These are phyloP conservation scores for Crotalus viridis DNA, from an alignment of 2,113 vertebrate species.

Conservation along the genomic window DNA sequence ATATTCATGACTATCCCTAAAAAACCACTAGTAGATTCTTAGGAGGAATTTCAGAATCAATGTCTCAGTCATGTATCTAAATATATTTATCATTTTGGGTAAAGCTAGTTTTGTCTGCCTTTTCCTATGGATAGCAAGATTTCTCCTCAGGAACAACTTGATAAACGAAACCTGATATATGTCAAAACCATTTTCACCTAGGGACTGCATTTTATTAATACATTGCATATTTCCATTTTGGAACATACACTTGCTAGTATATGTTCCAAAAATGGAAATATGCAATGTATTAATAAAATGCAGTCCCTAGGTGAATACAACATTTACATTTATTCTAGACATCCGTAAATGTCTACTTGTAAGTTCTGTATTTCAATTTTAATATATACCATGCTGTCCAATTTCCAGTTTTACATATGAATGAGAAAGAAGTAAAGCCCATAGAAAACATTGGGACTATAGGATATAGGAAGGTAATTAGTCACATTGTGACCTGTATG, in stretches of 20 bases:
- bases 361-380: constrained; percentile 53
- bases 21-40: neutral
- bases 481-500: neutral
- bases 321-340: constrained; percentile 56
- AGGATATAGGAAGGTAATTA: neutral
- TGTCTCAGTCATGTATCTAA: neutral
- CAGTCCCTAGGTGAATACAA: constrained; percentile 38
- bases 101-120: constrained; percentile 30
- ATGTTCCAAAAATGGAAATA: constrained; percentile 59
- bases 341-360: constrained; percentile 25
- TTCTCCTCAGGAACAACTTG: constrained; percentile 29
- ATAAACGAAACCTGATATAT: constrained; percentile 39
- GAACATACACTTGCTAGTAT: constrained; percentile 53
- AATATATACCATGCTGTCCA: constrained; percentile 34
- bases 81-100: neutral
- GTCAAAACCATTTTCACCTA: constrained; percentile 42
- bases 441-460: neutral
- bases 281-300: constrained; percentile 46
- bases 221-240: constrained; percentile 50
- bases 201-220: constrained; percentile 49
- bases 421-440: constrained; percentile 17
- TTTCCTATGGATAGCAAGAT: constrained; percentile 14
- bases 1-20: neutral
- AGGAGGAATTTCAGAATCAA: neutral
- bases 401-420: constrained; percentile 38